Base-by-base conservation (phyloP, 1,140 invertebrate species). In the Condylostylus longicornis region DNA sequence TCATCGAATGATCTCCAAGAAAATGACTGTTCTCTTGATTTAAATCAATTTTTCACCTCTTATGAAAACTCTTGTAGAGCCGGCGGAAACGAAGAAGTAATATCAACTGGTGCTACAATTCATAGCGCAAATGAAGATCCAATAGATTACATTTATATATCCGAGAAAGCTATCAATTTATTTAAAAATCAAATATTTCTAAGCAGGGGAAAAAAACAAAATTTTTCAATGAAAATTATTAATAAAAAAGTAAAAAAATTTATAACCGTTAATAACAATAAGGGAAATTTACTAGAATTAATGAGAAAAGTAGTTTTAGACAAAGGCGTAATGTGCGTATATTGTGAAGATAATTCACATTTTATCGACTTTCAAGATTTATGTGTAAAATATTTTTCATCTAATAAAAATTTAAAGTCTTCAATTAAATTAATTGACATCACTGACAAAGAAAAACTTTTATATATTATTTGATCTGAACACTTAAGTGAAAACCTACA, bases 401-500 rank as follows among this genome's bases (percentile, higher is more conserved):
- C 33, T 29, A 40, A 27, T 13, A 35, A 23, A 15, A 25, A 34
- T n/a, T n/a, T n/a, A n/a, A n/a, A n/a, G n/a, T n/a, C n/a, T n/a
- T n/a, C n/a, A 18, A 28, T 40, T 14, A 39, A 33, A 33, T 18
- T 40, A 12, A 18, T 40, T 12, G 38, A 40, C 28, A 18, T 34
- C 22, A 18, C 21, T 3, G 32, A 27, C 18, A 34, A 28, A 40
- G 25, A 25, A 18, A 9, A 12, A 27, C 18, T 37, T 28, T 9
- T 15, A 29, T 8, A 18, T 10, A 30, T 34, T 18, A 40, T 40
- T 23, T 14, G 34, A 14, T 27, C 14, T 18, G 23, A 40, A 35
- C 32, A 34, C 29, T 28, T 18, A 13, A 17, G 27, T 19, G 21
- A 35, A 14, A 49, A 46, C 34, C 43, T 43, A 27, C 41, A n/a